Evolutionary conservation across 2,888 invertebrate species (phyloP), one percentile per base, ranked within the genome.

Genomic region (Andrena hattorfiana): DNA sequence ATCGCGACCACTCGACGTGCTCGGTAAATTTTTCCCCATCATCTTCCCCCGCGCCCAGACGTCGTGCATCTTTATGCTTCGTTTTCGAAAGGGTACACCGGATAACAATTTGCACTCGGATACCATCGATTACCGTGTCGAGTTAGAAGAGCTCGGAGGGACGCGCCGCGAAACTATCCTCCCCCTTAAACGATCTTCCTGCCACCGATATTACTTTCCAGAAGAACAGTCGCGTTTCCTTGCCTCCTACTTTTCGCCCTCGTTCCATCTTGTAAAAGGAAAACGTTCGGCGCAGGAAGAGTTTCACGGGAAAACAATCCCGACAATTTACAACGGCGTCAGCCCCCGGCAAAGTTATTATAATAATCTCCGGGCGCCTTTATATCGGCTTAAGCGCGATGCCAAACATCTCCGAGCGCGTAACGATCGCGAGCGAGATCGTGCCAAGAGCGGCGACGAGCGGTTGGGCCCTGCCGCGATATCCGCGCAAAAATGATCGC

Each of bases 281-380:
- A 20, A 10, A 48, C n/a, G 28, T 13, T 26, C 32, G 4, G n/a
- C 42, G 23, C 54, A 35, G 13, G 59, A 56, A 77, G n/a, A 64
- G 32, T 51, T 20, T 30, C 74, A 48, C 42, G 49, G 23, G 82
- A 71, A 76, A 81, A 70, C 77, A 75, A 82, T 76, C 62, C 51
- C 66, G 10, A 69, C 48, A 71, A 77, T 82, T 77, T 82, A 77
- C 82, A 66, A 51, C 42, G 26, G 30, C 48, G 69, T 59, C 67
- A 66, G 42, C 48, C 42, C 42, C 26, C 28, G 63, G 83, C 75
- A 77, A 85, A 87, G 81, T 86, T 85, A 87, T 87, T 85, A 69
- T 72, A 85, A 87, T 85, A 85, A 88, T 88, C 85, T 77, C 76
- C 77, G 83, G 67, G 77, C 74, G 83, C 79, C 77, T 88, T 88